phyloP scores from a whole-genome alignment of 2,113 vertebrate genomes.

The Pongo pygmaeus region DNA sequence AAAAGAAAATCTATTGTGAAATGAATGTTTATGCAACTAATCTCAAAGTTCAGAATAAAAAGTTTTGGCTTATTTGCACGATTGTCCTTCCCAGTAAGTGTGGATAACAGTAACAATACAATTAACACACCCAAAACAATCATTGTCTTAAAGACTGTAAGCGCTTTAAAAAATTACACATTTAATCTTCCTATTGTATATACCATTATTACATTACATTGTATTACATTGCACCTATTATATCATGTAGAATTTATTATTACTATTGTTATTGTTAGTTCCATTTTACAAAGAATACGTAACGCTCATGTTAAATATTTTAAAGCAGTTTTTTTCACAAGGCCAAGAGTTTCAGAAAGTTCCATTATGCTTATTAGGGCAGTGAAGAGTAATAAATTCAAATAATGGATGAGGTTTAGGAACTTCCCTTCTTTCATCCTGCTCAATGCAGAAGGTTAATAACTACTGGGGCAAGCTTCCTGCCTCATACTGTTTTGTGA shows the following conservation, averaged over 20 bases:
- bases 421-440: background rate
- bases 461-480: background rate
- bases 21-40: background rate
- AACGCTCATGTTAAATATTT: background rate
- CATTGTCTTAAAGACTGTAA: background rate
- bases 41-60: background rate
- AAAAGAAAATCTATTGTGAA: background rate
- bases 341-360: background rate
- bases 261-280: background rate
- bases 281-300: background rate
- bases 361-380: background rate
- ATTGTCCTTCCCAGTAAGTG: background rate
- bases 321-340: constrained; percentile 16
- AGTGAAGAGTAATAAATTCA: background rate
- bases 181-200: background rate
- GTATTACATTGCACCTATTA: background rate
- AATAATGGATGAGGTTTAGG: background rate
- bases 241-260: background rate
- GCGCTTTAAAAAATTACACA: background rate
- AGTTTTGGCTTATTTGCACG: background rate
- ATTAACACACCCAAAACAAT: background rate
- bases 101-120: background rate
- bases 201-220: background rate
- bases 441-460: background rate
- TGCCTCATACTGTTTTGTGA: background rate